A percentile compares a stretch with the other conserved stretches of the same genome.
Conservation (phyloP, 1,140 invertebrate genomes). For the Anoplophora glabripennis region DNA sequence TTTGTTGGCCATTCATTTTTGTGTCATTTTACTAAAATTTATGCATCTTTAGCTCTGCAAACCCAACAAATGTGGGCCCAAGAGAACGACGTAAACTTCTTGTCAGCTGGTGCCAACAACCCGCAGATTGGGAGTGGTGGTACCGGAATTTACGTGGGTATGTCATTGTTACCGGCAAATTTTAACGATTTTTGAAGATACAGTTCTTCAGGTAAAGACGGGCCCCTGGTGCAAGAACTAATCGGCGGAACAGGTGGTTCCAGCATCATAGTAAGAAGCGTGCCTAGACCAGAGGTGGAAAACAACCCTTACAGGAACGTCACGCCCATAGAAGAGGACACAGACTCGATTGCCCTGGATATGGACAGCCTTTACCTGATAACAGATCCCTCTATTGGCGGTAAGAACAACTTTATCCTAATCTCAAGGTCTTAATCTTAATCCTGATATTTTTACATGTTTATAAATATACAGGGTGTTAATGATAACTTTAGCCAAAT, state of each 20-base stretch:
- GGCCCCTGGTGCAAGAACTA: conserved; percentile 9
- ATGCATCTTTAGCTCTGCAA: conserved; percentile 49
- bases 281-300: conserved; percentile 7
- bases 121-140: conserved; percentile 47
- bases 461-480: too few species aligned
- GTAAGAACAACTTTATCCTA: conserved; percentile 9
- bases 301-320: background rate
- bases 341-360: conserved; percentile 15
- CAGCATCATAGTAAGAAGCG: conserved; percentile 11
- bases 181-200: background rate
- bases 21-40: background rate
- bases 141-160: conserved; percentile 52
- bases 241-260: conserved; percentile 15
- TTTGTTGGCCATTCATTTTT: background rate
- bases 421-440: too few species aligned
- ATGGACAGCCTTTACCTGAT: conserved; percentile 24
- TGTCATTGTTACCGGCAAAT: background rate
- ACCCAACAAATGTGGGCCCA: conserved; percentile 55
- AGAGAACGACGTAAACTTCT: conserved; percentile 51
- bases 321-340: conserved; percentile 1
- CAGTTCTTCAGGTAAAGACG: conserved; percentile 3
- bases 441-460: too few species aligned
- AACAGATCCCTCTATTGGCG: conserved; percentile 21
- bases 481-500: too few species aligned
- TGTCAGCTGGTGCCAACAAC: conserved; percentile 56